Evolutionary conservation across 2,888 invertebrate species (phyloP).

Genomic region (Drosophila phalerata): DNA sequence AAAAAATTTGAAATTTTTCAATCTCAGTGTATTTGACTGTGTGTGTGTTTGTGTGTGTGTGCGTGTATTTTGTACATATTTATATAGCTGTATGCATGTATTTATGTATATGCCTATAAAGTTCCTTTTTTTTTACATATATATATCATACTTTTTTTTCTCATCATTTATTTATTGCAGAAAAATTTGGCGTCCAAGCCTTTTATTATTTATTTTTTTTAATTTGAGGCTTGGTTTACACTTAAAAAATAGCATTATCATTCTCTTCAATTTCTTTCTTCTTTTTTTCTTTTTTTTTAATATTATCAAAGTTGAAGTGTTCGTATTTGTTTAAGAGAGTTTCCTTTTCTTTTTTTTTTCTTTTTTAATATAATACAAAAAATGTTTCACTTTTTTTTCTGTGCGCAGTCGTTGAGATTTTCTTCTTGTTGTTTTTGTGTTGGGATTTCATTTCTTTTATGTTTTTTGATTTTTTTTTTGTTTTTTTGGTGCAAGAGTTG

Average conservation of each 20-base stretch:
- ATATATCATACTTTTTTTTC: constrained; percentile 30
- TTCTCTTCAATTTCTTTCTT: constrained; percentile 15
- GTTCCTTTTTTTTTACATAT: constrained; percentile 10
- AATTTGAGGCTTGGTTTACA: constrained; percentile 72
- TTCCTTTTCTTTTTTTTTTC: constrained; percentile 17
- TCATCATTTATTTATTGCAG: constrained; percentile 60
- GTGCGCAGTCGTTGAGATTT: constrained; percentile 80
- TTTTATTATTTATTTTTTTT: constrained; percentile 19
- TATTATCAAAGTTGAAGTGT: constrained; percentile 40
- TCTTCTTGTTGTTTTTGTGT: constrained; percentile 38
- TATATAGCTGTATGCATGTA: constrained; percentile 20
- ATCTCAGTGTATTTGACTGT: constrained; percentile 36
- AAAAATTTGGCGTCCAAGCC: constrained; percentile 77
- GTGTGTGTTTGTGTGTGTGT: constrained; percentile 27
- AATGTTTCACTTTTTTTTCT: constrained; percentile 72
- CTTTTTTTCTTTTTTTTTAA: constrained; percentile 21
- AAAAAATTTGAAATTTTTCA: constrained; percentile 25
- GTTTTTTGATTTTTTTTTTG: constrained; percentile 15
- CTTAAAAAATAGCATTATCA: constrained; percentile 72
- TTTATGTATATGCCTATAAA: constrained; percentile 37
- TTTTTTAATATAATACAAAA: constrained; percentile 70
- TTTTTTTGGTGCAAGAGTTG: constrained; percentile 26
- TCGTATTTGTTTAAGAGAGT: constrained; percentile 34
- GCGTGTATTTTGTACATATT: constrained; percentile 34
- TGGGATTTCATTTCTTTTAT: constrained; percentile 30